These are phyloP conservation scores for Astreopora myriophthalma DNA, from an alignment of 64 coral and sea anemone species.

Conservation along the genomic window DNA sequence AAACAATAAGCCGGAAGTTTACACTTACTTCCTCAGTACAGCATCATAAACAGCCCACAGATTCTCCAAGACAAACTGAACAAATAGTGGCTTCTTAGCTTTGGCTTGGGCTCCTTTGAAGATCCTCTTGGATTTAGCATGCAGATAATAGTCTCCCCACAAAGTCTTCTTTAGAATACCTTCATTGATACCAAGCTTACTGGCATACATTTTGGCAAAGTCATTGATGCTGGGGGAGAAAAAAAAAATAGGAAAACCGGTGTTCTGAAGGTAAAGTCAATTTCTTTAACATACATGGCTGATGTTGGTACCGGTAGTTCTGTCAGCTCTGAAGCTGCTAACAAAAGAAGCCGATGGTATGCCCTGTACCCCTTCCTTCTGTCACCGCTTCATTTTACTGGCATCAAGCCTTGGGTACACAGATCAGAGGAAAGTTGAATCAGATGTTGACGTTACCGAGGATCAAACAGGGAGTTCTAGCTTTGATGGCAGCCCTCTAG, in stretches of 20 bases:
- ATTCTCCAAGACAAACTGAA: constrained; percentile 96
- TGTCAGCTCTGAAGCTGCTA: too few species aligned
- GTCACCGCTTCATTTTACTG: too few species aligned
- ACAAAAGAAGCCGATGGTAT: too few species aligned
- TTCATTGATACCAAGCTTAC: constrained; percentile 88
- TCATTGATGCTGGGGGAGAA: constrained; percentile 73
- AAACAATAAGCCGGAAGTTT: background rate
- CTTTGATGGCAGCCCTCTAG: too few species aligned
- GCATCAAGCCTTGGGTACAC: too few species aligned
- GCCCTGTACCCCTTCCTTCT: too few species aligned
- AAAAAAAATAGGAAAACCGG: background rate
- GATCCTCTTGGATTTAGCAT: constrained; percentile 92
- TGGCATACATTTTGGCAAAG: constrained; percentile 89
- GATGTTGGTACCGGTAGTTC: too few species aligned
- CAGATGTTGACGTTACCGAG: too few species aligned
- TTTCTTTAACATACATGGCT: too few species aligned
- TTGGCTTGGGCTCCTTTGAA: constrained; percentile 91
- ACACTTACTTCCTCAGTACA: constrained; percentile 78
- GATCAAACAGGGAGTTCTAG: too few species aligned
- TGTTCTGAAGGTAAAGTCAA: too few species aligned
- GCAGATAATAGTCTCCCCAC: constrained; percentile 96
- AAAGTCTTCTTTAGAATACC: constrained; percentile 82
- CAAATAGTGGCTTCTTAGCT: constrained; percentile 96
- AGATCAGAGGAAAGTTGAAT: too few species aligned
- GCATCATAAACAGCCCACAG: constrained; percentile 99